These are phyloP conservation scores for Chromoteleia sp. DNA, from an alignment of 2,888 invertebrate species.

Conservation along the genomic window DNA sequence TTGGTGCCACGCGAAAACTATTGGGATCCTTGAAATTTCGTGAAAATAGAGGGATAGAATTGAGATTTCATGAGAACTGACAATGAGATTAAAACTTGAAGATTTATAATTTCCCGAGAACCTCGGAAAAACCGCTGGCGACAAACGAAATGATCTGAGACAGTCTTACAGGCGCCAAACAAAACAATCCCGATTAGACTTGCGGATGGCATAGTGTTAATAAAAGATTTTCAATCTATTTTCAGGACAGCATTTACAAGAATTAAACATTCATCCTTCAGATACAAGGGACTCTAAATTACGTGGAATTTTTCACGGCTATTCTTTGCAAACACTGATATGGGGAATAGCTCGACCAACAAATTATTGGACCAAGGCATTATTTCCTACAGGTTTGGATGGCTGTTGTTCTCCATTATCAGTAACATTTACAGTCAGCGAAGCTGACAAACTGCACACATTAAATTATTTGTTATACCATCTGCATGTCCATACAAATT, in stretches of 20 bases:
- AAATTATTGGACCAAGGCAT: conserved; percentile 85
- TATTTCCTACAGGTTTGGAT: conserved; percentile 84
- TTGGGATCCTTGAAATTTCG: too few species aligned
- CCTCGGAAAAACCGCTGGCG: too few species aligned
- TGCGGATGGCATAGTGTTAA: too few species aligned
- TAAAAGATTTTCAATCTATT: too few species aligned
- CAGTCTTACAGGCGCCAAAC: too few species aligned
- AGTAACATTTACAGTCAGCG: conserved; percentile 86
- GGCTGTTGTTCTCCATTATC: conserved; percentile 86
- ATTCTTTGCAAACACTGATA: conserved; percentile 80
- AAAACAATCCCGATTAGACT: too few species aligned
- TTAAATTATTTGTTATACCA: conserved; percentile 86
- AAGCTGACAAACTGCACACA: conserved; percentile 86
- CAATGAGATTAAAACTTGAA: too few species aligned
- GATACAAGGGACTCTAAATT: conserved; percentile 86
- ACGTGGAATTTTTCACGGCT: conserved; percentile 86
- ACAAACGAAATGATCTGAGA: too few species aligned
- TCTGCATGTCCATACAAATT: conserved; percentile 83
- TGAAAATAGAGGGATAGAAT: too few species aligned
- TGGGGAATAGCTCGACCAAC: conserved; percentile 82
- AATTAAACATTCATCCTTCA: conserved; percentile 85
- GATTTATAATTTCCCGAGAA: too few species aligned
- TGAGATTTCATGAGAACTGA: too few species aligned
- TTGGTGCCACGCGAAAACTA: too few species aligned
- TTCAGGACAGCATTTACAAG: conserved; percentile 86